Base-by-base conservation (phyloP, 2,797 vertebrate genomes). In the Setipinna tenuifilis region DNA sequence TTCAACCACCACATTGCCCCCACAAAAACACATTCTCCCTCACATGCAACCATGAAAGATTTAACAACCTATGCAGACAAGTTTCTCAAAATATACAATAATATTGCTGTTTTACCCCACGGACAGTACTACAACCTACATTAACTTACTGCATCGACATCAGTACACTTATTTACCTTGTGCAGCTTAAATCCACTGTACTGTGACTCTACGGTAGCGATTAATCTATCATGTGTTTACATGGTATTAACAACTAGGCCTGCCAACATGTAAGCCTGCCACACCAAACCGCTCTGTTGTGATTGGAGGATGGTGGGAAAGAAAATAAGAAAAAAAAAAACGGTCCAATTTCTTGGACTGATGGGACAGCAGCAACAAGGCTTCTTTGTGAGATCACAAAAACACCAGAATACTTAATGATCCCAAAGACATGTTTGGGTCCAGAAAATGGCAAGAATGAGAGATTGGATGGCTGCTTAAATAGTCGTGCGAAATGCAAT, bases 341-440 rank as follows among this genome's bases (percentile, higher is more conserved):
- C 9, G 19, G 41, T 14, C 71, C 35, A 41, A 41, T 78, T 78
- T 78, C 17, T 78, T 78, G 71, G 35, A 41, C 71, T 78, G 71
- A 78, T 44, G 71, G 31, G 31, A 78, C 16, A 78, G 35, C 35
- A 9, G 16, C 71, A 7, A 78, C 35, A 78, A 78, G 35, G 17
- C 31, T 31, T 78, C 35, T 78, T 78, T 78, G 71, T 78, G 71
- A 78, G 31, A 44, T 78, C 4, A 44, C 17, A 78, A 78, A 78
- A 31, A 35, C 68, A 35, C 12, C 61, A 21, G 61, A 65, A 65
- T 65, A 11, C 61, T 23, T 65, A 65, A 65, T 65, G 61, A 65
- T 65, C 61, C 61, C 61, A 65, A 65, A 65, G 61, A 65, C 61
- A 19, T 59, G 58, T 59, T 19, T 59, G n/a, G n/a, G 61, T 65